A percentile compares a stretch with the other conserved stretches of the same genome.
Evolutionary conservation across 2,888 invertebrate species (phyloP).

Genomic region (Gari tellinella): DNA sequence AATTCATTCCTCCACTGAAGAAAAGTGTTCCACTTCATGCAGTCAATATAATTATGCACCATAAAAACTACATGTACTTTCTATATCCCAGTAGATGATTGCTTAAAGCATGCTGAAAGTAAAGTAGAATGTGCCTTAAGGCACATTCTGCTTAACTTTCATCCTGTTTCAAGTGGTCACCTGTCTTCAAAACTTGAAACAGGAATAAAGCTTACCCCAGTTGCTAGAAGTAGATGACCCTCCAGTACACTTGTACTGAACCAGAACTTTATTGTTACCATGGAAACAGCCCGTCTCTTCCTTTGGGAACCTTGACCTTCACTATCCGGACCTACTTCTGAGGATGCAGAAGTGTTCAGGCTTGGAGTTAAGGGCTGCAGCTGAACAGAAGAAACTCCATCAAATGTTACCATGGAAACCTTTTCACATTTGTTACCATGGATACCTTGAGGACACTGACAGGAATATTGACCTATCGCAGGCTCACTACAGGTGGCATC

Average conservation of each 20-base stretch:
- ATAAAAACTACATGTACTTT: too few relatives aligned
- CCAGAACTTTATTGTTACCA: constrained; percentile 58
- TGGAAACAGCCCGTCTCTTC: constrained; percentile 11
- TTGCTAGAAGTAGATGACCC: constrained; percentile 71
- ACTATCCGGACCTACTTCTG: too few relatives aligned
- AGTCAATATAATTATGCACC: too few relatives aligned
- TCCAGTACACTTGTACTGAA: constrained; percentile 70
- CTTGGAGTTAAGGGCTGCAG: constrained; percentile 46
- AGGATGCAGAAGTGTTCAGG: constrained; percentile 9
- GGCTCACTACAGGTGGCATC: constrained; percentile 96
- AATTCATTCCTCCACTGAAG: too few relatives aligned
- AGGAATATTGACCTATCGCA: constrained; percentile 87
- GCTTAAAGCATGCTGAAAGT: too few relatives aligned
- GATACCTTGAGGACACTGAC: constrained; percentile 75
- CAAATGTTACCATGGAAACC: constrained; percentile 75
- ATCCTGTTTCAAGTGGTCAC: neutral
- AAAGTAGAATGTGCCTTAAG: too few relatives aligned
- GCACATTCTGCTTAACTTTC: too few relatives aligned
- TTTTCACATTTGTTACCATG: constrained; percentile 71
- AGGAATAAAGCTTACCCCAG: constrained; percentile 68
- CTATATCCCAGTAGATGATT: too few relatives aligned
- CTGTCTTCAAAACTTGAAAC: neutral
- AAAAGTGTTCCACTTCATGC: too few relatives aligned
- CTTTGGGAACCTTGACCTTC: constrained; percentile 11
- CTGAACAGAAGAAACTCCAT: constrained; percentile 63